Evolutionary conservation across 2,888 invertebrate species (phyloP).

Genomic region (Palloptera scutellata): DNA sequence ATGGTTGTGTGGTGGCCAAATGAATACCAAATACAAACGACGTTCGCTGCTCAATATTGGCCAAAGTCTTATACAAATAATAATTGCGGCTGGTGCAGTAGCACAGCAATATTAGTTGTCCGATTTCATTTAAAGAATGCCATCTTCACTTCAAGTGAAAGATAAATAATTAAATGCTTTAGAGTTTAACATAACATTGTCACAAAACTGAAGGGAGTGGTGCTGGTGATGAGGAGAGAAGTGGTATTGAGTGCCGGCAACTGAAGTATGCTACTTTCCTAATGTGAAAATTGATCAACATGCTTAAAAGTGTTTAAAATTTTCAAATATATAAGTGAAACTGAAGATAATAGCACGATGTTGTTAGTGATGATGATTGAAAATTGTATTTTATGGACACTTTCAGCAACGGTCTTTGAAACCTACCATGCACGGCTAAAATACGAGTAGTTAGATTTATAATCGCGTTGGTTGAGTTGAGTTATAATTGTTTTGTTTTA

Average conservation of each 20-base stretch:
- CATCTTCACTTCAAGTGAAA: conserved; percentile 63
- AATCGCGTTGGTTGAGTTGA: too few relatives aligned
- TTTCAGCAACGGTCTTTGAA: background rate
- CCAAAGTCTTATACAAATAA: conserved; percentile 57
- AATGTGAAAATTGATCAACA: too few relatives aligned
- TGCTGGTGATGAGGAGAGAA: background rate
- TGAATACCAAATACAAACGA: too few relatives aligned
- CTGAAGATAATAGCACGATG: conserved; percentile 37
- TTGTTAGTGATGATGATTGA: background rate
- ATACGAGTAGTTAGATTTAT: too few relatives aligned
- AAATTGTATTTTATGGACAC: too few relatives aligned
- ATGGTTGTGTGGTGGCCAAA: conserved; percentile 30
- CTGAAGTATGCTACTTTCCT: background rate
- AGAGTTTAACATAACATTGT: conserved; percentile 37
- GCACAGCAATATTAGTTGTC: conserved; percentile 11
- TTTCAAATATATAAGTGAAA: conserved; percentile 34
- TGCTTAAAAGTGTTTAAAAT: background rate
- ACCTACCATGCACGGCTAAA: conserved; percentile 47
- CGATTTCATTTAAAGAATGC: conserved; percentile 62
- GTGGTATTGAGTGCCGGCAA: background rate
- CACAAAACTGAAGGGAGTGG: conserved; percentile 29
- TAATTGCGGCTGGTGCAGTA: conserved; percentile 50
- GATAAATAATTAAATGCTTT: conserved; percentile 52
- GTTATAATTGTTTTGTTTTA: conserved; percentile 17
- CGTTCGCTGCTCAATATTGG: conserved; percentile 53